phyloP scores from a whole-genome alignment of 64 coral and sea anemone species.

The Cladopsammia gracilis region DNA sequence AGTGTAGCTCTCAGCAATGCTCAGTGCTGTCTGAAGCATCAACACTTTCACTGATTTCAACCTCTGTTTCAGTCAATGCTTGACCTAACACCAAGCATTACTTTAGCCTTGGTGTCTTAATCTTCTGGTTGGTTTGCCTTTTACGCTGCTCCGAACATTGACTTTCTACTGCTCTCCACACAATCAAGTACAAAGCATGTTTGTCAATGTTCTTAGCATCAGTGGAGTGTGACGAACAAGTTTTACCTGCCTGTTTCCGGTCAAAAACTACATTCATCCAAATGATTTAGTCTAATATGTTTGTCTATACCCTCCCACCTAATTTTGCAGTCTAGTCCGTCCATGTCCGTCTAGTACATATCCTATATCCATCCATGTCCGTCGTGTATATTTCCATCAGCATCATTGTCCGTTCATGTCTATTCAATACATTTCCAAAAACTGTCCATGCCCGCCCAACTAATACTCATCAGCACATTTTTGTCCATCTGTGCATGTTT shows the following conservation, averaged over 20 bases:
- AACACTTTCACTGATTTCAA: conserved; percentile 51
- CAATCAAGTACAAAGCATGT: conserved; percentile 42
- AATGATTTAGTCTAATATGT: conserved; percentile 12
- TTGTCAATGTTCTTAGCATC: conserved; percentile 34
- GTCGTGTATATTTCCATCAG: not conserved
- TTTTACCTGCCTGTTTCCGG: not conserved
- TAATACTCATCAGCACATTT: not conserved
- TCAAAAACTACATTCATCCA: not conserved
- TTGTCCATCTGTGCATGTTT: not conserved
- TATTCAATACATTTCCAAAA: too few species aligned
- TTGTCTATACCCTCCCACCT: not conserved
- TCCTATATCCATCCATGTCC: not conserved
- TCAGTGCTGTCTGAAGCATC: conserved; percentile 54
- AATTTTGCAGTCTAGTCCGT: conserved; percentile 4
- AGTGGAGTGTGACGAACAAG: conserved; percentile 11
- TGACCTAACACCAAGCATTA: conserved; percentile 22
- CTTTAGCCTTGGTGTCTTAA: conserved; percentile 5
- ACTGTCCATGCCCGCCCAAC: not conserved
- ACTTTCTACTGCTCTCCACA: conserved; percentile 43
- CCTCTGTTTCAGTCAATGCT: conserved; percentile 16
- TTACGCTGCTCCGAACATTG: conserved; percentile 28
- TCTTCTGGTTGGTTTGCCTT: conserved; percentile 25
- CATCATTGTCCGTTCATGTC: not conserved
- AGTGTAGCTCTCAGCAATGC: conserved; percentile 58
- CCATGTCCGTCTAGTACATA: conserved; percentile 5